Evolutionary conservation across 2,113 vertebrate species (phyloP).

Genomic region (Cairina moschata): DNA sequence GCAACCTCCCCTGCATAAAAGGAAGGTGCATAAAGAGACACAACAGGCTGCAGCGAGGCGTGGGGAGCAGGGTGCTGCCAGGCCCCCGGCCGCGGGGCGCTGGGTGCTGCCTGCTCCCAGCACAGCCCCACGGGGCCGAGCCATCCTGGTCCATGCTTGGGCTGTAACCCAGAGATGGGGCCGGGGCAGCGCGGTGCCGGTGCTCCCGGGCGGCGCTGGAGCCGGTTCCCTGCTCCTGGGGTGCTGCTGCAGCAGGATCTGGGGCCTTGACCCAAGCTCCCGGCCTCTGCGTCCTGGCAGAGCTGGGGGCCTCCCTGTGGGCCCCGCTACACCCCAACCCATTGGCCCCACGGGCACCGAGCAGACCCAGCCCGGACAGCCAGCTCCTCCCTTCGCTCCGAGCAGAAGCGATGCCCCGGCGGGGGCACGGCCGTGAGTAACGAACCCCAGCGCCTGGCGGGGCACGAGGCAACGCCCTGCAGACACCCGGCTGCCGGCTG

Average conservation of each 20-base stretch:
- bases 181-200: background rate
- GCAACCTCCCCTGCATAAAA: constrained; percentile 58
- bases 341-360: background rate
- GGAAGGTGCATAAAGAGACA: constrained; percentile 44
- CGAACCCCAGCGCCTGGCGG: constrained; percentile 13
- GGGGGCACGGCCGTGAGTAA: background rate
- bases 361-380: constrained; percentile 8
- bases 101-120: accelerated
- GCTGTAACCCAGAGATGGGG: accelerated
- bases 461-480: background rate
- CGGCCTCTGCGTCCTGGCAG: accelerated
- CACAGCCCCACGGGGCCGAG: background rate
- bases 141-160: accelerated
- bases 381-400: constrained; percentile 11
- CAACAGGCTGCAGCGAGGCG: background rate
- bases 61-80: background rate
- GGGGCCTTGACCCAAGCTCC: background rate
- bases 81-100: accelerated
- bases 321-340: background rate
- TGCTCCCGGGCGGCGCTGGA: background rate
- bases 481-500: background rate
- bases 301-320: accelerated
- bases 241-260: background rate
- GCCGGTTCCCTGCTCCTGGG: background rate
- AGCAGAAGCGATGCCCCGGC: background rate